Evolutionary conservation across 2,888 invertebrate species (phyloP).

Genomic region (Rhynchonema sp.): DNA sequence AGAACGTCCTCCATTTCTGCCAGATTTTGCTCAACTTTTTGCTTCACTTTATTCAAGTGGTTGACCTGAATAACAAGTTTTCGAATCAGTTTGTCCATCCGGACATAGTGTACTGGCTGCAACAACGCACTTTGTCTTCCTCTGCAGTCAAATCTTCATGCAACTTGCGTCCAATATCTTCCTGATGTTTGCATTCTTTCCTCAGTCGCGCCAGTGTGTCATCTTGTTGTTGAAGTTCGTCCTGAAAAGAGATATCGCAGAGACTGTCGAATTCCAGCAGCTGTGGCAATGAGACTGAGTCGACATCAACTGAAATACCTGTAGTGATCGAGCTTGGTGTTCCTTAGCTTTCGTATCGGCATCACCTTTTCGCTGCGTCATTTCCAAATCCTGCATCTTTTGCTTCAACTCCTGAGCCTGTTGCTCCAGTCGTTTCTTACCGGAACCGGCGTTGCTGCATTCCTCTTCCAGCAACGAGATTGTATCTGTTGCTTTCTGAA

Average conservation of each 20-base stretch:
- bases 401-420: conserved; percentile 55
- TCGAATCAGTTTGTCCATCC: too few relatives aligned
- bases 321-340: conserved; percentile 1
- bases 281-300: too few relatives aligned
- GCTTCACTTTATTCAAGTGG: conserved; percentile 15
- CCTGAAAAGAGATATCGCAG: conserved; percentile 21
- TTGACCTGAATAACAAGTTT: conserved; percentile 11
- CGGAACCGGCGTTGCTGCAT: too few relatives aligned
- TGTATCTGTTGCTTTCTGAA: too few relatives aligned
- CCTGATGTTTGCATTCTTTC: conserved; percentile 13
- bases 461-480: too few relatives aligned
- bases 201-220: conserved; percentile 7
- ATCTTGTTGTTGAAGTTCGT: conserved; percentile 11
- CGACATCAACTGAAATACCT: too few relatives aligned
- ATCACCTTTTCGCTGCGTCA: conserved; percentile 23
- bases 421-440: conserved; percentile 54
- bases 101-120: too few relatives aligned
- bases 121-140: conserved; percentile 27
- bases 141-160: conserved; percentile 18
- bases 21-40: conserved; percentile 25
- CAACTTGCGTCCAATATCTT: conserved; percentile 25
- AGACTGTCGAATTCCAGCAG: too few relatives aligned
- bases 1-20: conserved; percentile 59
- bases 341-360: conserved; percentile 18
- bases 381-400: conserved; percentile 11